Evolutionary conservation across 2,888 invertebrate genomes (phyloP), one percentile per base, ranked within the genome.

Genomic region (Eilema depressum): DNA sequence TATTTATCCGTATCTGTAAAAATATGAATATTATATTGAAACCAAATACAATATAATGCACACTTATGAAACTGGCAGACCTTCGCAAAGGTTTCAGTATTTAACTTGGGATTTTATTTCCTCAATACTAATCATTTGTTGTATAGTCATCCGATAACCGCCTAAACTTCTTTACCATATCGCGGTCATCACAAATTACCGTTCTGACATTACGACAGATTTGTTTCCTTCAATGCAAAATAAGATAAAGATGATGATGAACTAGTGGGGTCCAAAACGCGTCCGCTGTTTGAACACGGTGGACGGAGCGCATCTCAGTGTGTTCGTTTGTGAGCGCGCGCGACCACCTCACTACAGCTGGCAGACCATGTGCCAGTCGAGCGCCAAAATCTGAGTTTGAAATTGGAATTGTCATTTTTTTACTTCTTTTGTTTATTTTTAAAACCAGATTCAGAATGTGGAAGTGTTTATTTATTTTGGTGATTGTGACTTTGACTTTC

Each of bases 241-340:
- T 77, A 69, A 77, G 75, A 75, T 70, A 74, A 78, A 74, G 60
- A 68, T 76, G 75, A 74, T 78, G 77, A 83, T 80, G 71, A 82
- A 81, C 85, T 88, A 93, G 92, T 91, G 92, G 91, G 93, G 93
- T 85, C 86, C 88, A 88, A 91, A 92, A 89, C 91, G 90, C 89
- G 91, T 90, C 80, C 79, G 86, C 81, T 80, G 86, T 86, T 80
- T 83, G 86, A 78, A 77, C 82, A 80, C 78, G 66, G 80, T 75
- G 80, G 80, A 75, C 79, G 83, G 73, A 80, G 79, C 86, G 85
- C 88, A 89, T 91, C 91, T 93, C 93, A 93, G 93, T 93, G 88
- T 85, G 90, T 86, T 83, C 83, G 88, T 81, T 85, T 80, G 88
- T 85, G 88, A 88, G 79, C 88, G 91, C 88, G 91, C 89, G 92